Conservation (phyloP, 1,140 invertebrate species). For the Spodoptera litura region DNA sequence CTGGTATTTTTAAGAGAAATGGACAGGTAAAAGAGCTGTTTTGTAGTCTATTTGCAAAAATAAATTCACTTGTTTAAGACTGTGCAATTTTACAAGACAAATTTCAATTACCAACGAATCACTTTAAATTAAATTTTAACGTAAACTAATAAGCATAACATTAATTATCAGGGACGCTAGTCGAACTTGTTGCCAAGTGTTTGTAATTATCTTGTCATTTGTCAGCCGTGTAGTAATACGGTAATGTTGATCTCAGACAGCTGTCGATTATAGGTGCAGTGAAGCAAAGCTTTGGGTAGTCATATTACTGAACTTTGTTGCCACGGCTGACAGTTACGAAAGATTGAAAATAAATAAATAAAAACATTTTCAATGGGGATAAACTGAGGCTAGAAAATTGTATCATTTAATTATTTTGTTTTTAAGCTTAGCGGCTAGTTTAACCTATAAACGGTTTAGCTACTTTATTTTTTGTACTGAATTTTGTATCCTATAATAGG, state of each 20-base stretch:
- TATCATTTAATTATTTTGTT: no score
- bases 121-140: background rate
- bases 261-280: background rate
- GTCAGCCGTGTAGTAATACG: conserved; percentile 10
- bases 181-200: conserved; percentile 3
- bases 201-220: conserved; percentile 35
- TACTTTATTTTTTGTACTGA: no score
- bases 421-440: no score
- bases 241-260: conserved; percentile 17
- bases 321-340: background rate
- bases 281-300: conserved; percentile 7
- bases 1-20: no score
- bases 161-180: background rate
- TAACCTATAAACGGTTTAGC: no score
- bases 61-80: no score
- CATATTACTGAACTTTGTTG: conserved; percentile 4
- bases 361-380: no score
- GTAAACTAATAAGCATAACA: background rate
- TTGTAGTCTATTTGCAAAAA: no score
- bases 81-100: no score
- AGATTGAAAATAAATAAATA: background rate
- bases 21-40: no score
- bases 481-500: no score
- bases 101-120: background rate
- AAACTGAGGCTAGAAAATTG: no score